A percentile compares a stretch with the other conserved stretches of the same genome.
Conservation (phyloP, 2,888 invertebrate genomes). For the Gerris lacustris region DNA sequence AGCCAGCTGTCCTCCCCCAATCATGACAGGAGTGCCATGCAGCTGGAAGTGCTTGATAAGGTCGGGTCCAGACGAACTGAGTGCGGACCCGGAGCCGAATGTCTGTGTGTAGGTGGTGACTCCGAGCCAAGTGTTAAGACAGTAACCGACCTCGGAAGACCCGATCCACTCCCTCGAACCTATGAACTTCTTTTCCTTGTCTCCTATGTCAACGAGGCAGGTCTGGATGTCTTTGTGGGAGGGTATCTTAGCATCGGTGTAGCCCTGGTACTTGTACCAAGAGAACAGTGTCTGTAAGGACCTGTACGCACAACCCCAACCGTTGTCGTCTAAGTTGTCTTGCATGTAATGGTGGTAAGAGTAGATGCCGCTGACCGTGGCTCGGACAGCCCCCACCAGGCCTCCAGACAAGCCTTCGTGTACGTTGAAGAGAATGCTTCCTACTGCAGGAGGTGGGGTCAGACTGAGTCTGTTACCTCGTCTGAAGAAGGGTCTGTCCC, state of each 20-base stretch:
- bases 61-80: conserved; percentile 65
- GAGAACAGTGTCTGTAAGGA: conserved; percentile 92
- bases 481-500: conserved; percentile 60
- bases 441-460: conserved; percentile 38
- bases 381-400: not conserved
- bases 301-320: conserved; percentile 99
- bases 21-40: conserved; percentile 95
- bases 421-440: conserved; percentile 53
- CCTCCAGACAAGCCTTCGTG: conserved; percentile 50
- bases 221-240: conserved; percentile 79
- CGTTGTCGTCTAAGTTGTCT: conserved; percentile 82
- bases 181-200: conserved; percentile 75
- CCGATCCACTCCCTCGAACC: conserved; percentile 96
- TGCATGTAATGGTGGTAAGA: conserved; percentile 96
- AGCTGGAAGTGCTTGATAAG: conserved; percentile 80
- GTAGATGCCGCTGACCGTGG: conserved; percentile 68
- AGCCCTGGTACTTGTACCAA: conserved; percentile 87
- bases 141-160: conserved; percentile 90
- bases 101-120: conserved; percentile 69
- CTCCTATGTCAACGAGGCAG: conserved; percentile 85
- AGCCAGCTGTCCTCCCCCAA: conserved; percentile 92
- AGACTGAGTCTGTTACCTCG: conserved; percentile 53
- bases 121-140: conserved; percentile 66
- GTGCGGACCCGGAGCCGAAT: conserved; percentile 73
- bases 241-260: conserved; percentile 62